Percentiles rank a stretch among this genome's conserved stretches.
Evolutionary conservation across 2,113 vertebrate genomes (phyloP).

Genomic region (Pterocles burchelli): DNA sequence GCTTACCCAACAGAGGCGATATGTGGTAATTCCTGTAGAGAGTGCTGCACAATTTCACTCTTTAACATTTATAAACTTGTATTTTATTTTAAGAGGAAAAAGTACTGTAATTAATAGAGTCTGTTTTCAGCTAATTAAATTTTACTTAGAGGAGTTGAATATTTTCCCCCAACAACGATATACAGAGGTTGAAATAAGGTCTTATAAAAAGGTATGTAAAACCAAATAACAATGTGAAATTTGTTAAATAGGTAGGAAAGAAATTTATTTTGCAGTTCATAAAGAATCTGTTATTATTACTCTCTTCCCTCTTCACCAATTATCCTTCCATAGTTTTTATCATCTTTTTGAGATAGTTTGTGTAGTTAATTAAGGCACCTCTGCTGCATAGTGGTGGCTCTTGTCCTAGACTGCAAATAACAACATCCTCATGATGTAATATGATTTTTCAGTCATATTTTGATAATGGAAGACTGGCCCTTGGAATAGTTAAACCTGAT

Average conservation of each 20-base stretch:
- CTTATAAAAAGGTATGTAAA: background rate
- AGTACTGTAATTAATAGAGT: background rate
- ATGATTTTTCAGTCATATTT: background rate
- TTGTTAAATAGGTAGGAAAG: background rate
- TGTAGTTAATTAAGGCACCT: background rate
- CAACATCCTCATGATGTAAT: background rate
- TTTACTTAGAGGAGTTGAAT: background rate
- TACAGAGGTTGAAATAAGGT: background rate
- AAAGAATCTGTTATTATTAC: background rate
- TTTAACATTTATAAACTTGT: background rate
- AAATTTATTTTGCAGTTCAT: background rate
- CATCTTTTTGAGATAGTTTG: background rate
- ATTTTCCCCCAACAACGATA: background rate
- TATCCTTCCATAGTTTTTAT: background rate
- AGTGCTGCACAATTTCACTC: background rate
- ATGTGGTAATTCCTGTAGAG: background rate
- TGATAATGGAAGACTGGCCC: background rate
- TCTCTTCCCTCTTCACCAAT: background rate
- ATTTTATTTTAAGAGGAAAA: background rate
- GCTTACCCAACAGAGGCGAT: background rate
- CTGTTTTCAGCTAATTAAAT: background rate
- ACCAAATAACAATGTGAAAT: background rate
- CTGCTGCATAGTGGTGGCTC: background rate
- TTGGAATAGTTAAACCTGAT: background rate
- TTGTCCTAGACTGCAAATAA: background rate